Base-by-base conservation (phyloP, 2,797 vertebrate genomes). In the Emydoidea blandingii region DNA sequence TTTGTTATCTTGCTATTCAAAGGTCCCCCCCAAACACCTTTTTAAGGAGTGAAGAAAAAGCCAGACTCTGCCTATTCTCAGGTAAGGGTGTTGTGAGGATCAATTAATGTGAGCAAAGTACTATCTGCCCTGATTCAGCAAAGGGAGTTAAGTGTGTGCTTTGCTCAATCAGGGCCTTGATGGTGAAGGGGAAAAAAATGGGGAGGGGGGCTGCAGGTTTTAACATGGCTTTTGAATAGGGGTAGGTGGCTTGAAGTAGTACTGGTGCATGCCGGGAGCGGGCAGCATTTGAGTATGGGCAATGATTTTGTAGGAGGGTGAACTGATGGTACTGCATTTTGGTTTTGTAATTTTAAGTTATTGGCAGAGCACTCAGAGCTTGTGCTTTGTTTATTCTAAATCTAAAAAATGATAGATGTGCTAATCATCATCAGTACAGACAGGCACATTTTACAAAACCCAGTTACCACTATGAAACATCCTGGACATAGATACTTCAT, bases 101-200 rank as follows among this genome's bases (percentile, higher is more conserved):
- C 92, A 53, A 87, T 87, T 37, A 53, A 68, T 9, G 2, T 85
- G 15, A 31, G 27, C 57, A 79, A 19, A 49, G 74, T 47, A 54
- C 5, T 81, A 59, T 81, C 85, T 93, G 82, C 86, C 31, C 23
- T 56, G 86, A 93, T 44, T 68, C 21, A 41, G 27, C 82, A 57
- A 92, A 92, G 94, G 25, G 74, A 5, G 29, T 95, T 95, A 47
- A 54, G 47, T 74, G 53, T 83, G 34, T n/a, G 53, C 82, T 93
- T 93, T 86, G 18, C 50, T 91, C 76, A 29, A 9, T 74, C 21
- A 53, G 59, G 54, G 52, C 29, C 86, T 94, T 49, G 54, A 93
- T 90, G 86, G 91, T 89, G 86, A 57, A 76, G 65, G 21, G 65
- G 59, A 92, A 8, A 88, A 92, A 92, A 91, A 16, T 3, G 14